These are phyloP conservation scores for Phrynosoma blainvillii DNA, from an alignment of 2,113 vertebrate species.

Conservation along the genomic window DNA sequence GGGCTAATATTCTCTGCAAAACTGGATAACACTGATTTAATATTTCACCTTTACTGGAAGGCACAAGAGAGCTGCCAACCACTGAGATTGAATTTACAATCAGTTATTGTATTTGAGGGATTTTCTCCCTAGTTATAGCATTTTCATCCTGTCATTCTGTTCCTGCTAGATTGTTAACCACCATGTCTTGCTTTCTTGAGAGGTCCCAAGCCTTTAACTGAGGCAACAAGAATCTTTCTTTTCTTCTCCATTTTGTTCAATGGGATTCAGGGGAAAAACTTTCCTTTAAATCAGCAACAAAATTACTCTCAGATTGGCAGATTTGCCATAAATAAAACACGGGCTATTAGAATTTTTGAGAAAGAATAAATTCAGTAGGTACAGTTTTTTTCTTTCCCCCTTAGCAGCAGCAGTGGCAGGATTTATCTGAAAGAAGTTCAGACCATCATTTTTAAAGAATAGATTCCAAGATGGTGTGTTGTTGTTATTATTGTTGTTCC, in stretches of 20 bases:
- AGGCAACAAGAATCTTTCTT: background rate
- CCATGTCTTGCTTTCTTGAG: slow-evolving; percentile 25
- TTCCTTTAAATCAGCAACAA: slow-evolving; percentile 8
- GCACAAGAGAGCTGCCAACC: slow-evolving; percentile 33
- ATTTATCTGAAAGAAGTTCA: background rate
- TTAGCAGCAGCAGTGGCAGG: background rate
- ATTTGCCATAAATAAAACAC: background rate
- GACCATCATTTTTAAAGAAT: background rate
- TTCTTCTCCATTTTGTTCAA: background rate
- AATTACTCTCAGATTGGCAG: background rate
- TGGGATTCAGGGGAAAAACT: background rate
- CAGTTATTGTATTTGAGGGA: slow-evolving; percentile 47
- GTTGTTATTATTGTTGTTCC: background rate
- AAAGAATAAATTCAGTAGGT: background rate
- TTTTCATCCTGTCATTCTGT: slow-evolving; percentile 21
- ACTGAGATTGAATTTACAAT: slow-evolving; percentile 47
- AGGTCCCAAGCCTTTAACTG: background rate
- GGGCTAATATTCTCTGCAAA: slow-evolving; percentile 2
- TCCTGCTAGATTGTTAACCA: slow-evolving; percentile 14
- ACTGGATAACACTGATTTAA: slow-evolving; percentile 30
- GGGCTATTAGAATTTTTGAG: background rate
- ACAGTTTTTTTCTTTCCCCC: background rate
- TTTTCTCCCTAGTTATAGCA: slow-evolving; percentile 37
- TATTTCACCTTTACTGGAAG: slow-evolving; percentile 45
- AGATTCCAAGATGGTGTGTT: background rate